Percentiles rank a stretch among this genome's conserved stretches.
phyloP scores from a whole-genome alignment of 2,888 invertebrate genomes.

The Oscheius sp. region DNA sequence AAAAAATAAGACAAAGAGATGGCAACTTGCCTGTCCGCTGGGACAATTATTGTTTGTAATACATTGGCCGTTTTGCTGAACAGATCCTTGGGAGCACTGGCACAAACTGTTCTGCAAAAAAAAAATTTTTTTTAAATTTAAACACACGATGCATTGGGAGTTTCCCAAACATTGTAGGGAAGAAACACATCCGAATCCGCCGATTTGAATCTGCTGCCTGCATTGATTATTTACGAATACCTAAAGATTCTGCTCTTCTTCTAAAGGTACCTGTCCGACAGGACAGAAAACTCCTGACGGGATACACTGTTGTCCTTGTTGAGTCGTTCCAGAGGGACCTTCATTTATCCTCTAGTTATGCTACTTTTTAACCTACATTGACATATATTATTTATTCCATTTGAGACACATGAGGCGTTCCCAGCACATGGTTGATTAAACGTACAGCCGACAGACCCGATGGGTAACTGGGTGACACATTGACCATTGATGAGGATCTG shows the following conservation, averaged over 20 bases:
- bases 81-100: not conserved
- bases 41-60: not conserved
- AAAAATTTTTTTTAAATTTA: too few relatives aligned
- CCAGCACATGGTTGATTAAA: too few relatives aligned
- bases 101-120: not conserved
- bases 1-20: too few relatives aligned
- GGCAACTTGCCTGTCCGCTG: not conserved
- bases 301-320: not conserved
- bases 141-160: slow-evolving; percentile 13
- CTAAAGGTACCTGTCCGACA: not conserved
- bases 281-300: not conserved
- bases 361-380: too few relatives aligned
- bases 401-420: too few relatives aligned
- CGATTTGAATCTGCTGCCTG: not conserved
- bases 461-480: too few relatives aligned
- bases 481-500: not conserved
- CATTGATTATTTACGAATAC: not conserved
- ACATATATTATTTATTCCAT: too few relatives aligned
- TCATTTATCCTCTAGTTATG: too few relatives aligned
- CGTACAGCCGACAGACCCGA: too few relatives aligned
- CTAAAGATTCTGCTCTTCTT: not conserved
- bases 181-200: not conserved
- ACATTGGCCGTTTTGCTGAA: not conserved
- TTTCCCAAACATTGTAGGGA: slow-evolving; percentile 19
- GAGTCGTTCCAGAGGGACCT: too few relatives aligned